A percentile compares a stretch with the other conserved stretches of the same genome.
These are phyloP conservation scores for Spondyliosoma cantharus DNA, from an alignment of 2,797 vertebrate genomes.

Conservation along the genomic window DNA sequence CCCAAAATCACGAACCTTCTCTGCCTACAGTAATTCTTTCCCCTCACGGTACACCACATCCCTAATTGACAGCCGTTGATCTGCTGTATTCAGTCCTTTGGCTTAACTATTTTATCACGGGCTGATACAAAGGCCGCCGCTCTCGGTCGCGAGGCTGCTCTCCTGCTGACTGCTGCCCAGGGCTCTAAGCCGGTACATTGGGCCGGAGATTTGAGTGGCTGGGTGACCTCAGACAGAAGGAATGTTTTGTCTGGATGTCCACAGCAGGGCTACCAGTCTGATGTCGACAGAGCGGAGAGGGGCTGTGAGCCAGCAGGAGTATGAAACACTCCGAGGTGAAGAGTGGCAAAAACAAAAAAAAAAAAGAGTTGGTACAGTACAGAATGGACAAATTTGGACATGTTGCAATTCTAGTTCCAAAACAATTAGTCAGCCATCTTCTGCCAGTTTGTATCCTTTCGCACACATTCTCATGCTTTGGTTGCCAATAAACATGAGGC, in stretches of 20 bases:
- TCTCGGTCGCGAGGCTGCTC: slow-evolving; percentile 37
- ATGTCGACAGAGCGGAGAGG: slow-evolving; percentile 41
- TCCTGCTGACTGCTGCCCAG: slow-evolving; percentile 66
- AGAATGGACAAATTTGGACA: slow-evolving; percentile 5
- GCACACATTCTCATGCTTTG: background rate
- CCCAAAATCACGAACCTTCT: background rate
- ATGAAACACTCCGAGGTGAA: slow-evolving; percentile 34
- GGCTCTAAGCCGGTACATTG: slow-evolving; percentile 75
- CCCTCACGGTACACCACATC: slow-evolving; percentile 15
- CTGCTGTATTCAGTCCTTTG: slow-evolving; percentile 37
- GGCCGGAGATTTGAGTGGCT: slow-evolving; percentile 77
- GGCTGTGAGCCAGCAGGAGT: slow-evolving; percentile 23
- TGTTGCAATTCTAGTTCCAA: background rate
- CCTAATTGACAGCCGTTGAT: slow-evolving; percentile 30
- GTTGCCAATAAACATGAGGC: slow-evolving; percentile 12
- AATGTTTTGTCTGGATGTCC: slow-evolving; percentile 82
- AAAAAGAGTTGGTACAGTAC: background rate
- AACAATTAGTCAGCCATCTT: background rate
- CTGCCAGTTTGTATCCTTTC: background rate
- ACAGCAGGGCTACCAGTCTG: slow-evolving; percentile 67
- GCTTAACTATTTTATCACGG: slow-evolving; percentile 58
- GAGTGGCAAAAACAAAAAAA: slow-evolving; percentile 12
- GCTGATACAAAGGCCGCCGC: slow-evolving; percentile 25
- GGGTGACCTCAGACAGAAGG: slow-evolving; percentile 81
- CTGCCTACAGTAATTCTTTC: background rate